Evolutionary conservation across 2,797 vertebrate species (phyloP), one percentile per base, ranked within the genome.

Genomic region (Tangara arthus): DNA sequence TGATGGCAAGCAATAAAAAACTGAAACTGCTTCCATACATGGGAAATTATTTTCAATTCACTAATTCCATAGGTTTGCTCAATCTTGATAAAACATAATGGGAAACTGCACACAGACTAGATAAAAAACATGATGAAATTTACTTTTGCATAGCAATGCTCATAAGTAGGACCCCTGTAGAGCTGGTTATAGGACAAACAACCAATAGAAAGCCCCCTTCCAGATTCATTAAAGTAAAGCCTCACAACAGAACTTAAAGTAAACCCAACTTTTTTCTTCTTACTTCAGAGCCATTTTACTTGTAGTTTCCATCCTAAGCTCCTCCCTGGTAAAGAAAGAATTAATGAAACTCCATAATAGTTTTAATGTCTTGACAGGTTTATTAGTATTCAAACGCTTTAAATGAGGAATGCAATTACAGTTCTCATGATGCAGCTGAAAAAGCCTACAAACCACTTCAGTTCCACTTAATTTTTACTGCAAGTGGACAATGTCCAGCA

Each of bases 1-100:
- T 80, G 30, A 89, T 26, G 17, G 13, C 28, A 87, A 77, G 49
- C 37, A 91, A 85, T 35, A 68, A 79, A 89, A 95, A 93, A 6
- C 9, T 68, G 41, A 49, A 15, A 39, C 22, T 42, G 27, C 27
- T 87, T 75, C 83, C 66, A 59, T 59, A 69, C 6, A 34, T 28
- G 39, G 61, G 19, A 86, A 90, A 68, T 57, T 1, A 71, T 23
- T 22, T 57, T 69, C 32, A 34, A 5, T 57, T 83, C 57, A 65
- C 12, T 37, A 57, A 83, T 60, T 78, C 39, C 15, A 50, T 26
- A 55, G 15, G 7, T 84, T 87, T 69, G 7, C 9, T 82, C 56
- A 60, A 6, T 73, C 42, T 50, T 63, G 17, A 50, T 63, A 39
- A 88, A 88, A 80, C 32, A 34, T 32, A 71, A 61, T 46, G 21